Percentiles rank a stretch among this genome's conserved stretches.
These are phyloP conservation scores for Endotricha flammealis DNA, from an alignment of 2,888 invertebrate genomes.

Conservation along the genomic window DNA sequence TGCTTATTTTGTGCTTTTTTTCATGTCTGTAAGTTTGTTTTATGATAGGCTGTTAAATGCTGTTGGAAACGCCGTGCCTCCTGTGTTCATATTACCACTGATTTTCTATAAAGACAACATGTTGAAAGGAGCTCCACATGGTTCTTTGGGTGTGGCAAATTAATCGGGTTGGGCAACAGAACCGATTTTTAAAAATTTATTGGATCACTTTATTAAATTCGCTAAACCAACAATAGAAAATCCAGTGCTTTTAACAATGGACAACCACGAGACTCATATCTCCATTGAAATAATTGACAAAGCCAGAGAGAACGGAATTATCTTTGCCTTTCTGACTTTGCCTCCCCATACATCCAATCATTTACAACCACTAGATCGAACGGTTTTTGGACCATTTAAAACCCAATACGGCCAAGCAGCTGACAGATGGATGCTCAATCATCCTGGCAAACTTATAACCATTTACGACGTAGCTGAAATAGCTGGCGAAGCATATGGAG, in stretches of 20 bases:
- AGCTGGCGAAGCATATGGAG: slow-evolving; percentile 18
- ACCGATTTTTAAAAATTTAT: slow-evolving; percentile 17
- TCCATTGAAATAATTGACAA: slow-evolving; percentile 26
- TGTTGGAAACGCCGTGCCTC: slow-evolving; percentile 13
- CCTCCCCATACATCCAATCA: slow-evolving; percentile 11
- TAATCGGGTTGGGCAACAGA: slow-evolving; percentile 30
- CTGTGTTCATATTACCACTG: slow-evolving; percentile 14
- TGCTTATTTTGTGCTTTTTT: background rate
- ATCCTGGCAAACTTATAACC: slow-evolving; percentile 22
- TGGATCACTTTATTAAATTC: slow-evolving; percentile 18
- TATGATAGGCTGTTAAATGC: too few species aligned
- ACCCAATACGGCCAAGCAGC: slow-evolving; percentile 17
- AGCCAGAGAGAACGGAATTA: slow-evolving; percentile 10
- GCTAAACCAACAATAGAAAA: slow-evolving; percentile 12
- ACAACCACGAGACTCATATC: slow-evolving; percentile 37
- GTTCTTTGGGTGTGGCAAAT: slow-evolving; percentile 18
- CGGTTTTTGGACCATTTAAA: slow-evolving; percentile 24
- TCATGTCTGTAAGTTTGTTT: background rate
- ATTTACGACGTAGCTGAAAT: slow-evolving; percentile 21
- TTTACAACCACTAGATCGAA: slow-evolving; percentile 20
- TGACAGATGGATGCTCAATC: slow-evolving; percentile 22
- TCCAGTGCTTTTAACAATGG: slow-evolving; percentile 26
- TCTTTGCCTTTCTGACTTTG: background rate
- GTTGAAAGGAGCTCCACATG: slow-evolving; percentile 18
- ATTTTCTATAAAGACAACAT: slow-evolving; percentile 15